Evolutionary conservation across 2,888 invertebrate genomes (phyloP).

Genomic region (Rutpela maculata): DNA sequence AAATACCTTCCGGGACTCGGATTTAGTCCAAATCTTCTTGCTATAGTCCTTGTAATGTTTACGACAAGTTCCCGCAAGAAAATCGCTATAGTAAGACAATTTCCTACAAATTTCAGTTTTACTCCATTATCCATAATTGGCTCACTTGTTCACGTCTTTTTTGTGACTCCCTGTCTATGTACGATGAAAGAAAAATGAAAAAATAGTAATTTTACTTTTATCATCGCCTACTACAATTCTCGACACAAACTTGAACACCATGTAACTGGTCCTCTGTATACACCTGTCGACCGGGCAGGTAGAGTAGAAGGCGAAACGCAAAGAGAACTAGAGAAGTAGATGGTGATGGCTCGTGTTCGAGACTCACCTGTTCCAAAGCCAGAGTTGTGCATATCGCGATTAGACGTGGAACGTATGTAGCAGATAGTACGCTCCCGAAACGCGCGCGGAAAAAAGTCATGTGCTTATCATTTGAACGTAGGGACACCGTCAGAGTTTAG

Average conservation of each 20-base stretch:
- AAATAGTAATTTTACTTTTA: too few species aligned
- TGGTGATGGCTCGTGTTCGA: constrained; percentile 48
- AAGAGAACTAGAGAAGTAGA: constrained; percentile 38
- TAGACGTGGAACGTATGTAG: constrained; percentile 11
- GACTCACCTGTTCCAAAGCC: constrained; percentile 52
- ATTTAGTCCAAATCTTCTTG: too few species aligned
- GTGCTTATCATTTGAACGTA: constrained; percentile 22
- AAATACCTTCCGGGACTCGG: too few species aligned
- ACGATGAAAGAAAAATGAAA: too few species aligned
- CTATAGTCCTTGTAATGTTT: too few species aligned
- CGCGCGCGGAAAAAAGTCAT: constrained; percentile 1
- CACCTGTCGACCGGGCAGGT: constrained; percentile 34
- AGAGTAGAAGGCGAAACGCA: constrained; percentile 35
- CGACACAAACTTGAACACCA: background rate
- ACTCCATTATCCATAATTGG: too few species aligned
- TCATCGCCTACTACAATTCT: too few species aligned
- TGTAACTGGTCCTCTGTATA: constrained; percentile 8
- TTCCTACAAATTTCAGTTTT: too few species aligned
- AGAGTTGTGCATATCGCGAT: constrained; percentile 45
- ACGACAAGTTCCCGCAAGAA: too few species aligned
- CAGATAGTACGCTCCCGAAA: background rate
- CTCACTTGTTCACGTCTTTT: too few species aligned
- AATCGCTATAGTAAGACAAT: too few species aligned
- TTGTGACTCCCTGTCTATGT: too few species aligned
- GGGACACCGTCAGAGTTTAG: background rate